These are phyloP conservation scores for Phacellophora camtschatica DNA, from an alignment of 30 jellyfish, hydroid and myxozoan genomes.

Conservation along the genomic window DNA sequence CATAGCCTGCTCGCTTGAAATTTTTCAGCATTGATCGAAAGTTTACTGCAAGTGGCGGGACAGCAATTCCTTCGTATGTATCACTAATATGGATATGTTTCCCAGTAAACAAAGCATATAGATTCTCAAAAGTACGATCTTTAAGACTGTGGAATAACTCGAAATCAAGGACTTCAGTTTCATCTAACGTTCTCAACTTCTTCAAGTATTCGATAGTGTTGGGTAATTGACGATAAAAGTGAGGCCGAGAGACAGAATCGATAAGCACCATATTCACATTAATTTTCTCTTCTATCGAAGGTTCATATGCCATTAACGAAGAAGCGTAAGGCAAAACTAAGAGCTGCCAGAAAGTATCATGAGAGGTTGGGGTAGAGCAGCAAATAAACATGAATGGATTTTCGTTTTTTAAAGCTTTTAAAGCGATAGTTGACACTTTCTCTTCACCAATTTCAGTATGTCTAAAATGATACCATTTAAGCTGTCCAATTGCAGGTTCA, in stretches of 20 bases:
- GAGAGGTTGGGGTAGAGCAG: conserved; percentile 8
- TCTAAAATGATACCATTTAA: background rate
- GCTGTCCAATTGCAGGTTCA: background rate
- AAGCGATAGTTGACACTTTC: background rate
- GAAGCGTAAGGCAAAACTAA: conserved; percentile 34
- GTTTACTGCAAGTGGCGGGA: conserved; percentile 45
- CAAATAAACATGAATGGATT: conserved; percentile 50
- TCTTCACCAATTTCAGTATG: background rate
- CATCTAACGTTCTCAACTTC: background rate
- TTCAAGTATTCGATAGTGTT: conserved; percentile 39
- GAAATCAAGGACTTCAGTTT: conserved; percentile 58
- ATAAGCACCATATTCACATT: conserved; percentile 60
- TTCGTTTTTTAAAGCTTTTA: background rate
- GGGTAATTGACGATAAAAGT: conserved; percentile 72
- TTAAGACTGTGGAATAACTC: conserved; percentile 59
- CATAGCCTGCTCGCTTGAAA: conserved; percentile 36
- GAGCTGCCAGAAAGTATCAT: conserved; percentile 10
- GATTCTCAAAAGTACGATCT: conserved; percentile 68
- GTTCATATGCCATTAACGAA: too few relatives aligned
- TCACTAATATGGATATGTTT: conserved; percentile 8
- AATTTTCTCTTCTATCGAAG: background rate
- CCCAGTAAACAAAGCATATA: conserved; percentile 73
- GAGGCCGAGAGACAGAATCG: conserved; percentile 83
- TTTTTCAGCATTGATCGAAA: conserved; percentile 7
- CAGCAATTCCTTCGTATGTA: conserved; percentile 34